Base-by-base conservation (phyloP, 1,140 invertebrate species). In the Orussus abietinus region DNA sequence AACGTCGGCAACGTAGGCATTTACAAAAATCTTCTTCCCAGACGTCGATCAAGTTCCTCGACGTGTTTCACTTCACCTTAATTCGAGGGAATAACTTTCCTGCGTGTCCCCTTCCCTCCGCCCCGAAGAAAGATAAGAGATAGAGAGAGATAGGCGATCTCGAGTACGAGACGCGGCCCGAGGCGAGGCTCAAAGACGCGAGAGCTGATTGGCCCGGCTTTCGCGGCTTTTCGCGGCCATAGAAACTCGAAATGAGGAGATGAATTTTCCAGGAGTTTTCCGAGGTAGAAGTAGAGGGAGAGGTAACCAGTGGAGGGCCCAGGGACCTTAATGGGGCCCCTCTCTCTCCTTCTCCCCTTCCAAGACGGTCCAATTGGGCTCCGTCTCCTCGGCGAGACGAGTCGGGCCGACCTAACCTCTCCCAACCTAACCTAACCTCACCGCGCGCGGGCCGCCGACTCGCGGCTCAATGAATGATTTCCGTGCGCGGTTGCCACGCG, bases 401-500 rank as follows among this genome's bases (percentile, higher is more conserved):
- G n/a, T n/a, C n/a, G n/a, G n/a, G n/a, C n/a, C n/a, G n/a, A n/a
- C n/a, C n/a, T n/a, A n/a, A n/a, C n/a, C n/a, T n/a, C n/a, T n/a
- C n/a, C n/a, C n/a, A n/a, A n/a, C n/a, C n/a, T n/a, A n/a, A n/a
- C n/a, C n/a, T n/a, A n/a, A n/a, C n/a, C n/a, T n/a, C n/a, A n/a
- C n/a, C n/a, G n/a, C n/a, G n/a, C n/a, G n/a, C n/a, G n/a, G n/a
- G n/a, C n/a, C n/a, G 19, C 30, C 42, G 40, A 33, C 36, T 47
- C 49, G 45, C 52, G 33, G 28, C 66, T 69, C 68, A 69, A 72
- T 71, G 69, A 72, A 70, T 69, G 68, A 71, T 72, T 71, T 70
- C 69, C 69, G 67, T 47, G 64, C 65, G 54, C 39, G 51, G 64
- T 67, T 67, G 64, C 62, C 64, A 61, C 31, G 30, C 28, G 51